Conservation (phyloP, 1,140 invertebrate species). For the Drosophila sucinea region DNA sequence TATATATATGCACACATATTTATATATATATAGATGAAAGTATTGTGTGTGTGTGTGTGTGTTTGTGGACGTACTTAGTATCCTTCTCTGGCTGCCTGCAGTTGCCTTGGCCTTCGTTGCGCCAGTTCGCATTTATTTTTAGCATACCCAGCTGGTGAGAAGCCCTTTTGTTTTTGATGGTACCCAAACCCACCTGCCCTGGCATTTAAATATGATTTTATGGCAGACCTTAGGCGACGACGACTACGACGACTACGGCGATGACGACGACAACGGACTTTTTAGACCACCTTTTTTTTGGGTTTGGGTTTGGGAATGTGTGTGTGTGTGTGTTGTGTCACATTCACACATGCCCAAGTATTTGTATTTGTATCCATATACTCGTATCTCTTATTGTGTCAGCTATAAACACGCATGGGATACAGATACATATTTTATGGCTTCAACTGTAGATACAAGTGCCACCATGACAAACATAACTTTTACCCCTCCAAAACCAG, state of each 20-base stretch:
- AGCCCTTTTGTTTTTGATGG: constrained; percentile 4
- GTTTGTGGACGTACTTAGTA: constrained; percentile 1
- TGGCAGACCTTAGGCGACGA: constrained; percentile 22
- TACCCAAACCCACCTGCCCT: constrained; percentile 25
- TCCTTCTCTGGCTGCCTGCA: constrained; percentile 46
- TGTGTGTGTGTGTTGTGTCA: constrained; percentile 22
- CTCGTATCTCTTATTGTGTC: constrained; percentile 35
- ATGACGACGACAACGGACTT: constrained; percentile 29
- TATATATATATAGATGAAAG: constrained; percentile 1
- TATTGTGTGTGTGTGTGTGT: not conserved
- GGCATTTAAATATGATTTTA: constrained; percentile 61
- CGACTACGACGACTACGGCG: not conserved
- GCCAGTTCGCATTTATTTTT: constrained; percentile 50
- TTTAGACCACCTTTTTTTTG: constrained; percentile 16
- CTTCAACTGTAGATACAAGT: constrained; percentile 43
- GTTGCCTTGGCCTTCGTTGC: constrained; percentile 52
- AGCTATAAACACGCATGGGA: constrained; percentile 63
- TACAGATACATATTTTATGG: constrained; percentile 74
- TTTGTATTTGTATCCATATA: constrained; percentile 39
- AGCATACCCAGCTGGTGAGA: constrained; percentile 21
- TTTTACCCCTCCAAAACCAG: constrained; percentile 26
- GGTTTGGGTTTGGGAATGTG: not conserved
- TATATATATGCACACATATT: not conserved
- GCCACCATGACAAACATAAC: constrained; percentile 10
- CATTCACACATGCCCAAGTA: constrained; percentile 27